Evolutionary conservation across 2,797 vertebrate genomes (phyloP), one percentile per base, ranked within the genome.

Genomic region (Adrianichthys oophorus): DNA sequence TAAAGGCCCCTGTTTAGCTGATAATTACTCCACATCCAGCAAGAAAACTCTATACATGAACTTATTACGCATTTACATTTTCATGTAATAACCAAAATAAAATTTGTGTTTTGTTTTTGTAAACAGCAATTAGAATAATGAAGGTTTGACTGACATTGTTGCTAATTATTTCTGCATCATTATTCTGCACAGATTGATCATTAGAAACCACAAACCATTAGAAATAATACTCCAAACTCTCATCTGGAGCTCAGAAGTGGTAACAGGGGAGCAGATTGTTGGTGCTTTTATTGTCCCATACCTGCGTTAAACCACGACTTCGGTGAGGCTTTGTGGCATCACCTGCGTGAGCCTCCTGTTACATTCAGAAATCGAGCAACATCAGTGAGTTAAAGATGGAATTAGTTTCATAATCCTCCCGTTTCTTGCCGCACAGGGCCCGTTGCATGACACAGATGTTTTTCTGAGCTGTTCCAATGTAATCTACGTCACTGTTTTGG

Each of bases 401-500:
- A 69, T 72, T 50, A 69, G 56, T 80, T 83, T 50, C 74, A 80
- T 80, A 70, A 78, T 82, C 65, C 68, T 79, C 62, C 26, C 56
- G 70, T 73, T 54, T 70, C 46, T 66, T 71, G 65, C 80, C 74
- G 75, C 5, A 32, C 70, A 71, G 72, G 68, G 72, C 65, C 56
- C 62, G 74, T 76, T 55, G 61, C 52, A 52, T 16, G 60, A 80
- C 65, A 80, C 70, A 68, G 79, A 68, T 46, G 21, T 26, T 63
- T 47, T 72, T 85, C 78, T 74, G 57, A 72, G 57, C 56, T 52
- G 48, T 52, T 70, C 70, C 78, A 85, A 76, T 68, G 60, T 62
- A 68, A 87, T 85, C 78, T 76, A 52, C 73, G 78, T 85, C 76
- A 70, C 72, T 7, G 73, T 77, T 80, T 82, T 78, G 68, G 67